Evolutionary conservation across 2,797 vertebrate species (phyloP).

Genomic region (Sebastes flavidus): DNA sequence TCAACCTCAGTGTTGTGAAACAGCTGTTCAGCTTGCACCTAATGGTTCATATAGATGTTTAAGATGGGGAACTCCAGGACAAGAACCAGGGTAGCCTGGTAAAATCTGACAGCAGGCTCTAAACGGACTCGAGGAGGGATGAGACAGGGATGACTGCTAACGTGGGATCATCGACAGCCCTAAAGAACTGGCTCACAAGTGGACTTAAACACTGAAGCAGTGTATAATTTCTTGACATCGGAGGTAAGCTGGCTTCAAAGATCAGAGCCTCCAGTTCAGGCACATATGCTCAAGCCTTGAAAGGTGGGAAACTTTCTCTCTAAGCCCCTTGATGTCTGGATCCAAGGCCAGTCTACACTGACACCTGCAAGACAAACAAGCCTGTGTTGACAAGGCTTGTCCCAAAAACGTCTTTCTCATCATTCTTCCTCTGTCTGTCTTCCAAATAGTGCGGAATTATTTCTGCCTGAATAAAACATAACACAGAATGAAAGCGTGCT

Average conservation of each 20-base stretch:
- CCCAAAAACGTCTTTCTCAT: conserved; percentile 19
- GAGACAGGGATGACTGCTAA: background rate
- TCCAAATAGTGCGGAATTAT: conserved; percentile 41
- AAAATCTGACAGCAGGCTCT: background rate
- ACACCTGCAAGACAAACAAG: conserved; percentile 47
- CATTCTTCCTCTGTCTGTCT: background rate
- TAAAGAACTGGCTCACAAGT: conserved; percentile 26
- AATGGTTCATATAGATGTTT: background rate
- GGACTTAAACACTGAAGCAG: conserved; percentile 39
- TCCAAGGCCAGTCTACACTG: conserved; percentile 29
- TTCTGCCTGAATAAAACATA: conserved; percentile 41
- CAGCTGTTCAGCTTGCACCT: background rate
- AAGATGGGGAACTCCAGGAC: background rate
- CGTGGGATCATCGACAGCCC: background rate
- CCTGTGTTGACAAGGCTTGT: conserved; percentile 36
- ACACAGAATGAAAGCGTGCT: conserved; percentile 27
- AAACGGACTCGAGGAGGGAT: background rate
- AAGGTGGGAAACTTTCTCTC: conserved; percentile 60
- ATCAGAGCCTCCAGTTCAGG: conserved; percentile 46
- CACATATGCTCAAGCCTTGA: conserved; percentile 36
- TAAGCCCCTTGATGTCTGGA: conserved; percentile 67
- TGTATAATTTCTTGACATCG: conserved; percentile 30
- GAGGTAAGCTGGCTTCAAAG: conserved; percentile 49
- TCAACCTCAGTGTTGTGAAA: background rate
- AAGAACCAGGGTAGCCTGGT: background rate